Evolutionary conservation across 2,113 vertebrate genomes (phyloP).

Genomic region (Zootoca vivipara): DNA sequence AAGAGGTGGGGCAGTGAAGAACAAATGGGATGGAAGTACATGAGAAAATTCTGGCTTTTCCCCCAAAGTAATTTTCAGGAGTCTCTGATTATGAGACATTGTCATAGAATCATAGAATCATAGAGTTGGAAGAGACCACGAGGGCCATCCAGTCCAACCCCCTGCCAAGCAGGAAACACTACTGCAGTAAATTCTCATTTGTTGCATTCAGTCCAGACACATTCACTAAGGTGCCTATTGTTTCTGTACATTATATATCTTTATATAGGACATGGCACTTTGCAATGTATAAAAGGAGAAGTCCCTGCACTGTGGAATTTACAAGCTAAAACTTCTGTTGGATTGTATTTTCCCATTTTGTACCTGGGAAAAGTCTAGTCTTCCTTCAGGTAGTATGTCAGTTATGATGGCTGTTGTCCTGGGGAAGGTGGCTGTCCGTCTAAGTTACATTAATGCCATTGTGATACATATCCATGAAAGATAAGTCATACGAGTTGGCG

Average conservation of each 20-base stretch:
- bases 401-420: not conserved
- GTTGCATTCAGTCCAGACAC: not conserved
- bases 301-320: not conserved
- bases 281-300: not conserved
- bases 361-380: not conserved
- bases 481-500: not conserved
- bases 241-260: not conserved
- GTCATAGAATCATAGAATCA: too few relatives aligned
- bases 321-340: not conserved
- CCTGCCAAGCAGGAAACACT: too few relatives aligned
- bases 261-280: not conserved
- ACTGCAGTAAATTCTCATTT: not conserved
- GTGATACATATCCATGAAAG: not conserved
- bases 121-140: too few relatives aligned
- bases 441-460: not conserved
- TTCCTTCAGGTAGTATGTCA: not conserved
- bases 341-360: not conserved
- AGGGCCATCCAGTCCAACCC: too few relatives aligned
- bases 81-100: not conserved
- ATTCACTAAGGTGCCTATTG: not conserved
- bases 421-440: not conserved
- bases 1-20: not conserved
- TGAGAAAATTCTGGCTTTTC: not conserved
- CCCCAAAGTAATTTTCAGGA: not conserved
- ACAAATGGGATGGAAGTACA: not conserved